Evolutionary conservation across 2,888 invertebrate genomes (phyloP).

Genomic region (Ennomos erosarius): DNA sequence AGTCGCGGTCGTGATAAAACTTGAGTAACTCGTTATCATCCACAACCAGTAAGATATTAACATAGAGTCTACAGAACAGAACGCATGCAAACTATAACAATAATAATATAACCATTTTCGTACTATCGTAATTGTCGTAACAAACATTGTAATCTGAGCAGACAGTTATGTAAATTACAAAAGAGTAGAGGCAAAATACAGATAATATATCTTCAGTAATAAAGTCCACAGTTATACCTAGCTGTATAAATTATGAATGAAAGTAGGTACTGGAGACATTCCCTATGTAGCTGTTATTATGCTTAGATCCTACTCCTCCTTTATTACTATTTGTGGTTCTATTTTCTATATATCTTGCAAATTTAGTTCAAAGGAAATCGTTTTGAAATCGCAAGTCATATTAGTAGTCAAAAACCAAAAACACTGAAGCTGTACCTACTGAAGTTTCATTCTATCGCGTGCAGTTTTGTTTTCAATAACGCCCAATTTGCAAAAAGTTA

Average conservation of each 20-base stretch:
- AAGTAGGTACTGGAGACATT: conserved; percentile 14
- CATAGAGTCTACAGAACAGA: conserved; percentile 46
- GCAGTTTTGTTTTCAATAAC: not conserved
- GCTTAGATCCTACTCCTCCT: no score
- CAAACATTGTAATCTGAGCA: conserved; percentile 44
- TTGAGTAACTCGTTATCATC: conserved; percentile 64
- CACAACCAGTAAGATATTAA: conserved; percentile 72
- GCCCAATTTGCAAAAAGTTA: not conserved
- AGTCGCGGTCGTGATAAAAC: conserved; percentile 70
- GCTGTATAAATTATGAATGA: conserved; percentile 15
- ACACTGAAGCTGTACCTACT: no score
- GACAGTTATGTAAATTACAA: conserved; percentile 26
- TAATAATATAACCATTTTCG: conserved; percentile 29
- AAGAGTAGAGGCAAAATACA: conserved; percentile 16
- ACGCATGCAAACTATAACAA: conserved; percentile 51
- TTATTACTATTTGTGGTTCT: conserved; percentile 6
- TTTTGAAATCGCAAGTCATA: no score
- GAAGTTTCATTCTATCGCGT: no score
- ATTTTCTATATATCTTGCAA: not conserved
- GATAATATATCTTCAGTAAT: conserved; percentile 19
- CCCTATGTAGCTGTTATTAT: conserved; percentile 2
- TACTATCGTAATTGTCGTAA: conserved; percentile 40
- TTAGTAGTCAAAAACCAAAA: no score
- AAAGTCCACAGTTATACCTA: conserved; percentile 19
- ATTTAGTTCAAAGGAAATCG: not conserved